Evolutionary conservation across 35 echinoderm and acorn worm species (phyloP).

Genomic region (Patiria miniata): DNA sequence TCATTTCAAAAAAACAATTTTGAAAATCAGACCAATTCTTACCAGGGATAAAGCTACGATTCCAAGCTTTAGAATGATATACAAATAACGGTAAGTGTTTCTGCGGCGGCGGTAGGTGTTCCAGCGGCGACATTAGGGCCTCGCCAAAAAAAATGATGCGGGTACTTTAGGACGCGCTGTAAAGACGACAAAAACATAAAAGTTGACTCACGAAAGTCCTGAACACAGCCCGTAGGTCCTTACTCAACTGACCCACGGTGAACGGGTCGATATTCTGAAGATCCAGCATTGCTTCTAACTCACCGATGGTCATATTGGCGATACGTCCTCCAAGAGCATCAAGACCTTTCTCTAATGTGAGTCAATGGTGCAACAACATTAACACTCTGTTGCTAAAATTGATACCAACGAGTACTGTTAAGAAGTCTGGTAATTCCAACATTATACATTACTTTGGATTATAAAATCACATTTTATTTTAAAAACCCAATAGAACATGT

Average conservation of each 20-base stretch:
- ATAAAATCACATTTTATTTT: not conserved
- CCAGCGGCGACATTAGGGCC: not conserved
- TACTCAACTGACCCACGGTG: not conserved
- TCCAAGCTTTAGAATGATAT: too few species aligned
- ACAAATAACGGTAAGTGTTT: too few species aligned
- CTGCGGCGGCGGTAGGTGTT: not conserved
- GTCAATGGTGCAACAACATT: not conserved
- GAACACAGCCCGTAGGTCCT: not conserved
- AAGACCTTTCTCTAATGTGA: slow-evolving; percentile 22
- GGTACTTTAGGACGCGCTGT: too few species aligned
- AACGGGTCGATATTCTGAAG: too few species aligned
- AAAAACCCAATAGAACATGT: not conserved
- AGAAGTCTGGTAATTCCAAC: not conserved
- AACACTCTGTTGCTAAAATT: not conserved
- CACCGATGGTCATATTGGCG: too few species aligned
- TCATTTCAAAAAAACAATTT: not conserved
- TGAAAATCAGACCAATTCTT: too few species aligned
- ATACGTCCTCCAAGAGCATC: slow-evolving; percentile 2
- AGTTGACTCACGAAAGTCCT: not conserved
- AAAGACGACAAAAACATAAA: not conserved
- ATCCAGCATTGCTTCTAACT: too few species aligned
- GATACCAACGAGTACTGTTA: not conserved
- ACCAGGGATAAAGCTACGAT: too few species aligned
- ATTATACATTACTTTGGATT: not conserved
- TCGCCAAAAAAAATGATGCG: not conserved